phyloP scores from a whole-genome alignment of 2,113 vertebrate genomes.

The Hystrix cristata region DNA sequence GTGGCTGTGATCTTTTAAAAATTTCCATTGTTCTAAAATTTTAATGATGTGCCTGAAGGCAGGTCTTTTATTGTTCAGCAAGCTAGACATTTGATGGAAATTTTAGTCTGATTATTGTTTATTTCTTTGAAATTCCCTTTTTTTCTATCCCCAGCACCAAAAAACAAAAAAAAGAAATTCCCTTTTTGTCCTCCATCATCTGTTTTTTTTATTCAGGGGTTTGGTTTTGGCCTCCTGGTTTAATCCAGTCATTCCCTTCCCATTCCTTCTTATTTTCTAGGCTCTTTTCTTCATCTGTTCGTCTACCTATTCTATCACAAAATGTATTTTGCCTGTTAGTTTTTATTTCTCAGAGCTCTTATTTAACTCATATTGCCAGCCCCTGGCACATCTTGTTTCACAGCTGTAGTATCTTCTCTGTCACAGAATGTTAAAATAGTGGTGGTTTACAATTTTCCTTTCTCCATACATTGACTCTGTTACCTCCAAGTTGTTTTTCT shows the following conservation, averaged over 20 bases:
- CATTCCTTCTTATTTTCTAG: neutral
- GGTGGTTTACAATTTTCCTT: neutral
- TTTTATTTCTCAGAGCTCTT: neutral
- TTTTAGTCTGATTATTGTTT: neutral
- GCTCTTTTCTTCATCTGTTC: neutral
- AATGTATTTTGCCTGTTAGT: slow-evolving; percentile 27
- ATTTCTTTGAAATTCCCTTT: neutral
- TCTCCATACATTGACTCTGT: neutral
- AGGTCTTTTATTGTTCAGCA: neutral
- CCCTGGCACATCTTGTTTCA: neutral
- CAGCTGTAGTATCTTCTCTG: accelerated
- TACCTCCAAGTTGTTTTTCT: neutral
- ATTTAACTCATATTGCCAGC: neutral
- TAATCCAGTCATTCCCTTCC: neutral
- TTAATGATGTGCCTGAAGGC: neutral
- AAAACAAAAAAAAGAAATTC: neutral
- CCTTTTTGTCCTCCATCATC: neutral
- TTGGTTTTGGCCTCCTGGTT: neutral
- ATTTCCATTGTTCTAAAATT: neutral
- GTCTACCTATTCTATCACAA: neutral
- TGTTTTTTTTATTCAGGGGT: neutral
- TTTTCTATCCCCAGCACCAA: no score
- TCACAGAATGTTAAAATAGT: neutral
- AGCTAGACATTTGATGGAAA: neutral
- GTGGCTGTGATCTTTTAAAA: neutral